Evolutionary conservation across 1,140 invertebrate genomes (phyloP).

Genomic region (Colletes gigas): DNA sequence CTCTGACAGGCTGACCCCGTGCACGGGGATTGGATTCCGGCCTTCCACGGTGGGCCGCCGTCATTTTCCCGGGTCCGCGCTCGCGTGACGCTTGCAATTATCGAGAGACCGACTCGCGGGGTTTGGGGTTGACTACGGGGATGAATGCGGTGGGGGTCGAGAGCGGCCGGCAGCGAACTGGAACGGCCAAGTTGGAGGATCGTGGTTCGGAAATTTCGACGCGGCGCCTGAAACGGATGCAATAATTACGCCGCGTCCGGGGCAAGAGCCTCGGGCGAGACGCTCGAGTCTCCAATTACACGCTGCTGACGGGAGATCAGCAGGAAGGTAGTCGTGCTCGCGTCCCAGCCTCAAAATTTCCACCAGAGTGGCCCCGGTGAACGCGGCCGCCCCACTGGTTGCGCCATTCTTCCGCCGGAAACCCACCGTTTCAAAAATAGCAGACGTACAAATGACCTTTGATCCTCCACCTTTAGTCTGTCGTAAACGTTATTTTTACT

Average conservation of each 20-base stretch:
- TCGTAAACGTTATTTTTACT: too few relatives aligned
- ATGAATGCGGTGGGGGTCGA: background rate
- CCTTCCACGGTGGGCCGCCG: background rate
- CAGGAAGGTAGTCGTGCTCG: background rate
- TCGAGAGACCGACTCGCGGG: slow-evolving; percentile 1
- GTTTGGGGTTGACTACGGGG: too few relatives aligned
- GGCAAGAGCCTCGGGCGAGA: slow-evolving; percentile 13
- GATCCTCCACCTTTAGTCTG: too few relatives aligned
- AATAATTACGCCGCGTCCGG: slow-evolving; percentile 34
- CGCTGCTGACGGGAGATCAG: slow-evolving; percentile 1
- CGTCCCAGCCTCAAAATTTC: background rate
- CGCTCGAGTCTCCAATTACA: slow-evolving; percentile 32
- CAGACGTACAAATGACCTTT: too few relatives aligned
- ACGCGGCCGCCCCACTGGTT: background rate
- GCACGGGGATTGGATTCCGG: background rate
- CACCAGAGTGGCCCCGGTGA: background rate
- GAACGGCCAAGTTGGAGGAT: slow-evolving; percentile 30
- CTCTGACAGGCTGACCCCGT: background rate
- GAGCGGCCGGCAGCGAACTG: background rate
- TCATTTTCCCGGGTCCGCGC: slow-evolving; percentile 23
- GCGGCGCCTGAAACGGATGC: slow-evolving; percentile 33
- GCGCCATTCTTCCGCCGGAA: background rate
- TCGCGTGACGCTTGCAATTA: slow-evolving; percentile 42
- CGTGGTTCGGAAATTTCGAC: slow-evolving; percentile 37
- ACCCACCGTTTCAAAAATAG: too few relatives aligned